Evolutionary conservation across 2,797 vertebrate genomes (phyloP).

Genomic region (Petrocephalus sullivani): DNA sequence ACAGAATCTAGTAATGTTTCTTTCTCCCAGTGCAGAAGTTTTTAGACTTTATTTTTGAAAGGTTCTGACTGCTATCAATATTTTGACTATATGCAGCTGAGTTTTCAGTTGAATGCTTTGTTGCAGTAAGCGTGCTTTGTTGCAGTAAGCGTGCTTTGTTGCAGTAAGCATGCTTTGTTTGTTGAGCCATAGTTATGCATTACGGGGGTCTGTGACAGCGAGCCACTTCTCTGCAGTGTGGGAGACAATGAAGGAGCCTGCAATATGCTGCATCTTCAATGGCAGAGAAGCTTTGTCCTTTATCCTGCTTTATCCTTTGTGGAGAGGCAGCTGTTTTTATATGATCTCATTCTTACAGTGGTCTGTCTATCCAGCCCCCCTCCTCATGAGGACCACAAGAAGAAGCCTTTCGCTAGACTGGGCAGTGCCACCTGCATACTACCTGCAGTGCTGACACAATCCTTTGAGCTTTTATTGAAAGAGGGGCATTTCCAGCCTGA

Average conservation of each 20-base stretch:
- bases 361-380: slow-evolving; percentile 52
- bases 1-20: not conserved
- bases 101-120: not conserved
- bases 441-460: not conserved
- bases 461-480: not conserved
- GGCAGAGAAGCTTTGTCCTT: slow-evolving; percentile 58
- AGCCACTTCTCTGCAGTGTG: slow-evolving; percentile 4
- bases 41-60: not conserved
- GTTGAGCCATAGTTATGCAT: not conserved
- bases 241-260: slow-evolving; percentile 52
- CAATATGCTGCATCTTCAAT: slow-evolving; percentile 60
- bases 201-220: slow-evolving; percentile 39
- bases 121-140: not conserved
- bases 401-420: not conserved
- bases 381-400: slow-evolving; percentile 27
- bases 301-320: slow-evolving; percentile 55
- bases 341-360: slow-evolving; percentile 60
- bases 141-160: not conserved
- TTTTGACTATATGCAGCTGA: not conserved
- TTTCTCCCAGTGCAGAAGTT: not conserved
- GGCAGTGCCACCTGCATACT: not conserved
- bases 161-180: not conserved
- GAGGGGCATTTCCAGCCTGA: not conserved
- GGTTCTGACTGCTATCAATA: not conserved
- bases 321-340: slow-evolving; percentile 44